Percentiles rank a stretch among this genome's conserved stretches.
These are phyloP conservation scores for Poeciliopsis turneri DNA, from an alignment of 2,797 vertebrate genomes.

Conservation along the genomic window DNA sequence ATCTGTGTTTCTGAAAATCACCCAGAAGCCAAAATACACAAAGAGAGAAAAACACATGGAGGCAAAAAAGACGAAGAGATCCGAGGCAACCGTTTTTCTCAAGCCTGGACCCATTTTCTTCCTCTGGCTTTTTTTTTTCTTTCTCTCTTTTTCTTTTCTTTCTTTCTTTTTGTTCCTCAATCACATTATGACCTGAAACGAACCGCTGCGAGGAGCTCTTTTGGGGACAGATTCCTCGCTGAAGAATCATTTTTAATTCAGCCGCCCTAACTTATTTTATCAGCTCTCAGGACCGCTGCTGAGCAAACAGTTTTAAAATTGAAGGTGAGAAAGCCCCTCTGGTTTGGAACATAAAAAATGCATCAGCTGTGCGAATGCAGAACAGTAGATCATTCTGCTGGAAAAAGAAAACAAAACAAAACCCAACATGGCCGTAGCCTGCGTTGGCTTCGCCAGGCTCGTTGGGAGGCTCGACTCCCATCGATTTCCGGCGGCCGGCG, in stretches of 20 bases:
- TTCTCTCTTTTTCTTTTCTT: background rate
- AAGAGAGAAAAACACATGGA: background rate
- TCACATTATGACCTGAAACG: conserved; percentile 42
- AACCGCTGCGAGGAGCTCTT: conserved; percentile 42
- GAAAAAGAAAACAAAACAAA: no score
- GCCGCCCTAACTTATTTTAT: conserved; percentile 69
- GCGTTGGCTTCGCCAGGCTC: conserved; percentile 20
- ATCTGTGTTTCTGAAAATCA: background rate
- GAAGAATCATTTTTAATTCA: conserved; percentile 76
- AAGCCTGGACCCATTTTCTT: background rate
- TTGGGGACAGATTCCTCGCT: conserved; percentile 44
- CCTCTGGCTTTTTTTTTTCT: background rate
- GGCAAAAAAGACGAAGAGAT: conserved; percentile 18
- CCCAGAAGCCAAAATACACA: background rate
- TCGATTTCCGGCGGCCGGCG: conserved; percentile 52
- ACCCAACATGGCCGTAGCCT: conserved; percentile 40
- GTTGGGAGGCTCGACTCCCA: conserved; percentile 32
- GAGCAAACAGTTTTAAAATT: conserved; percentile 83
- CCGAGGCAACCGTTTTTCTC: conserved; percentile 19
- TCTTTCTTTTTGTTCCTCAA: background rate
- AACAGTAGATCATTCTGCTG: conserved; percentile 62
- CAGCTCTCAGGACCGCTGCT: conserved; percentile 71
- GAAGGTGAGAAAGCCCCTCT: conserved; percentile 77
- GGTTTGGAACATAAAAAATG: conserved; percentile 79
- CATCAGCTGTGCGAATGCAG: conserved; percentile 67